Percentiles rank a stretch among this genome's conserved stretches.
Conservation (phyloP, 2,888 invertebrate species). For the Temnothorax unifasciatus region DNA sequence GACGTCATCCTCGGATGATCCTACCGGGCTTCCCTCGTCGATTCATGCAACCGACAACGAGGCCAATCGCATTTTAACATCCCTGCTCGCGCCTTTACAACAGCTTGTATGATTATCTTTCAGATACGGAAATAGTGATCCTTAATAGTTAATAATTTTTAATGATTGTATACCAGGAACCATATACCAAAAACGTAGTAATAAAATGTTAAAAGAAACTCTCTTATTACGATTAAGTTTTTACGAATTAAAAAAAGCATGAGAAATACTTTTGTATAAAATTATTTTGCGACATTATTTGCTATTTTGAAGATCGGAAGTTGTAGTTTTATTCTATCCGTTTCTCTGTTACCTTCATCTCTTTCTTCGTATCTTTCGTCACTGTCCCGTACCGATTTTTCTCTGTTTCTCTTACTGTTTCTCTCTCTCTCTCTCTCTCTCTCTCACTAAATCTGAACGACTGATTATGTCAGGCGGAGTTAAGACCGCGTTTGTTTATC, state of each 20-base stretch:
- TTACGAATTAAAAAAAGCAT: not conserved
- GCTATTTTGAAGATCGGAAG: not conserved
- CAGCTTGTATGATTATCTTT: slow-evolving; percentile 41
- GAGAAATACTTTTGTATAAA: not conserved
- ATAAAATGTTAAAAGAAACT: not conserved
- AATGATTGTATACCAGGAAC: not conserved
- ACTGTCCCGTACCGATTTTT: not conserved
- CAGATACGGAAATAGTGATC: not conserved
- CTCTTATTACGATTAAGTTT: not conserved
- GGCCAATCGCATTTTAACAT: slow-evolving; percentile 77
- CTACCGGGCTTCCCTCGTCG: slow-evolving; percentile 20
- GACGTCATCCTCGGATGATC: slow-evolving; percentile 66
- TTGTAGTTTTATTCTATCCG: not conserved
- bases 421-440: slow-evolving; percentile 44
- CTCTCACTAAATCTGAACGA: slow-evolving; percentile 63
- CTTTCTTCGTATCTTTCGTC: not conserved
- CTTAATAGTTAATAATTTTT: slow-evolving; percentile 20
- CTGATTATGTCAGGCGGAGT: slow-evolving; percentile 83
- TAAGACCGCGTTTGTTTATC: slow-evolving; percentile 83
- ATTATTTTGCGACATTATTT: not conserved
- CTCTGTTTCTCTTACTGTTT: slow-evolving; percentile 5
- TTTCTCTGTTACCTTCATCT: not conserved
- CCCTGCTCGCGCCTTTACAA: slow-evolving; percentile 70
- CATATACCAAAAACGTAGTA: not conserved
- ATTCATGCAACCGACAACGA: slow-evolving; percentile 70